Evolutionary conservation across 2,113 vertebrate species (phyloP), one percentile per base, ranked within the genome.

Genomic region (Xiphophorus hellerii): DNA sequence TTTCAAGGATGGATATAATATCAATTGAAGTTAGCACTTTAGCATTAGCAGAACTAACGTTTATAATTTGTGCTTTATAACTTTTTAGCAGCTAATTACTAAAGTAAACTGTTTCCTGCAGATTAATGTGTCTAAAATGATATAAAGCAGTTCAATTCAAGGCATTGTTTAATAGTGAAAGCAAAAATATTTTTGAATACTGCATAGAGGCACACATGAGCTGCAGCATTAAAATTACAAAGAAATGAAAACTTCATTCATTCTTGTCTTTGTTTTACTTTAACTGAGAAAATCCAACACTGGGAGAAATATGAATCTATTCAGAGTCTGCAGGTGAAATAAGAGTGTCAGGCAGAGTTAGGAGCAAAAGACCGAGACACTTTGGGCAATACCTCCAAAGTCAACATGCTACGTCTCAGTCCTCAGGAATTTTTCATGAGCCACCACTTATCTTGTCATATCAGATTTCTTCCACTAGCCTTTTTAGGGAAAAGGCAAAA

Each of bases 371-470:
- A 76, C 72, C 78, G 65, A 81, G 84, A 74, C 84, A 90, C 81
- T 88, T 75, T 37, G 76, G 70, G 84, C 86, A 89, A 83, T 91
- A 87, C 88, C 86, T 91, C 89, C 83, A 89, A 90, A 89, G 87
- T 89, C 92, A 91, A 94, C 89, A 87, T 85, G 85, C 85, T 91
- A 78, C 86, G 68, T 89, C 86, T 90, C 84, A 86, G 85, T 89
- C 85, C 88, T 92, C 78, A 90, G 90, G 92, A 93, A 94, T 94
- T 89, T 93, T 93, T 94, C 89, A 94, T 94, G 92, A 93, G 93
- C 92, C 85, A 84, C 91, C 93, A 94, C 93, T 94, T 94, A 93
- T 92, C 94, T 90, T 93, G 94, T 94, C 91, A 91, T 93, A 94
- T 93, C 87, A 88, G 77, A 91, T 94, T 92, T 92, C 91, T 93